These are phyloP conservation scores for Celastrina argiolus DNA, from an alignment of 2,888 invertebrate species.

Conservation along the genomic window DNA sequence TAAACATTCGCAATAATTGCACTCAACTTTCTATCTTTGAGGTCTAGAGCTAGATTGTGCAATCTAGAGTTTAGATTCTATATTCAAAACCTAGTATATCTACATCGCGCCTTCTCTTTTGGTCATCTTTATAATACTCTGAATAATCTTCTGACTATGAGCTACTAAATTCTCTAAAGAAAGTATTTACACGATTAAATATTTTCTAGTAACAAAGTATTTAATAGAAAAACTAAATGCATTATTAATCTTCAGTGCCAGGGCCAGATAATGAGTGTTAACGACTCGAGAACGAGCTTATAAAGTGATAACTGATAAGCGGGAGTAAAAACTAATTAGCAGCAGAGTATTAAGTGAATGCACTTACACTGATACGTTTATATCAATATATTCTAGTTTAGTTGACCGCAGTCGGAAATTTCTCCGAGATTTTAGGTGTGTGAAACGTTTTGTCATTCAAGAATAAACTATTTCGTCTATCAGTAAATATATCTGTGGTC, in stretches of 20 bases:
- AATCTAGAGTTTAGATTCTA: neutral
- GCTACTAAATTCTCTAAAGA: neutral
- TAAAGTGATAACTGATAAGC: slow-evolving; percentile 18
- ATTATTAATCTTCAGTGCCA: neutral
- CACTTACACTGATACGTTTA: slow-evolving; percentile 2
- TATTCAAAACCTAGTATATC: no score
- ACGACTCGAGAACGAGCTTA: neutral
- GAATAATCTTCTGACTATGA: no score
- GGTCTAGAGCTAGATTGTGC: neutral
- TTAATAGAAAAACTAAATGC: neutral
- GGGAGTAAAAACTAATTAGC: slow-evolving; percentile 11
- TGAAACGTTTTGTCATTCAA: neutral
- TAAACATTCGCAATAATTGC: slow-evolving; percentile 1
- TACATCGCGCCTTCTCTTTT: no score
- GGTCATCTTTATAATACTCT: no score
- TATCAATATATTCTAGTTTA: neutral
- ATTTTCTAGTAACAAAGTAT: slow-evolving; percentile 8
- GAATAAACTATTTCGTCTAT: neutral
- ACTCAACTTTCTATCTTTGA: neutral
- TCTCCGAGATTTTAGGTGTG: neutral
- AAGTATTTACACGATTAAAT: neutral
- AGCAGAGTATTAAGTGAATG: neutral
- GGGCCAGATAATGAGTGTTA: slow-evolving; percentile 3
- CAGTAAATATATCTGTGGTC: no score
- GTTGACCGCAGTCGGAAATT: neutral